These are phyloP conservation scores for Podarcis lilfordi DNA, from an alignment of 2,797 vertebrate species.

Conservation along the genomic window DNA sequence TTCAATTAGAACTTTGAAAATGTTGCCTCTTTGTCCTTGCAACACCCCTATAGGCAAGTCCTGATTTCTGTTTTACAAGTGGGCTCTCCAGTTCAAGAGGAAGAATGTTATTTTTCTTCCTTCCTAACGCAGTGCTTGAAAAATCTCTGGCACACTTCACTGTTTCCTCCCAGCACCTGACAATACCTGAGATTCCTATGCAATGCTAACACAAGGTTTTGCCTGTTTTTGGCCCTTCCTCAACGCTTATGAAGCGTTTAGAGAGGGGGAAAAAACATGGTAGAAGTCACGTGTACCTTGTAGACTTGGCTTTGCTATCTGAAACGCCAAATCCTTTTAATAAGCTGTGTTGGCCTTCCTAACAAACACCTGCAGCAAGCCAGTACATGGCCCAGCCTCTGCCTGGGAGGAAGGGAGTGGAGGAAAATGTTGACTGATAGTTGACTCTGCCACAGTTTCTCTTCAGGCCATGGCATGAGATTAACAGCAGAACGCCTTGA, in stretches of 20 bases:
- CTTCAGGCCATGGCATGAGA: fast-evolving
- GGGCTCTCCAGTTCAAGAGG: not conserved
- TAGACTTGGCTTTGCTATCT: not conserved
- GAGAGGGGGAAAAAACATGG: not conserved
- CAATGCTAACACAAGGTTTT: not conserved
- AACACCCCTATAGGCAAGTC: not conserved
- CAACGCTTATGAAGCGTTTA: not conserved
- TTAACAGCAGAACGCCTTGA: not conserved
- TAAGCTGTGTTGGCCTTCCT: not conserved
- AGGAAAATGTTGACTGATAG: conserved; percentile 3
- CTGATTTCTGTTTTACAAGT: not conserved
- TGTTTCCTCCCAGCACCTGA: not conserved
- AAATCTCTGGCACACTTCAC: not conserved
- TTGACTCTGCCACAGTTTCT: fast-evolving
- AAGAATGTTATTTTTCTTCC: not conserved
- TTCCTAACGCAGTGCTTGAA: not conserved
- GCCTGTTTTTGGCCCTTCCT: not conserved
- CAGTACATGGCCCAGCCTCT: not conserved
- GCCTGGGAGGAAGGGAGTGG: not conserved
- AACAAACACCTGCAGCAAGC: not conserved
- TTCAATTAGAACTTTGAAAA: not conserved
- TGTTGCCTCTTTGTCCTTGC: not conserved
- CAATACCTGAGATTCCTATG: conserved; percentile 13
- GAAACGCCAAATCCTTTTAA: not conserved
- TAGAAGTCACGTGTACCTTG: not conserved